Evolutionary conservation across 2,113 vertebrate species (phyloP), one percentile per base, ranked within the genome.

Genomic region (Felis chaus): DNA sequence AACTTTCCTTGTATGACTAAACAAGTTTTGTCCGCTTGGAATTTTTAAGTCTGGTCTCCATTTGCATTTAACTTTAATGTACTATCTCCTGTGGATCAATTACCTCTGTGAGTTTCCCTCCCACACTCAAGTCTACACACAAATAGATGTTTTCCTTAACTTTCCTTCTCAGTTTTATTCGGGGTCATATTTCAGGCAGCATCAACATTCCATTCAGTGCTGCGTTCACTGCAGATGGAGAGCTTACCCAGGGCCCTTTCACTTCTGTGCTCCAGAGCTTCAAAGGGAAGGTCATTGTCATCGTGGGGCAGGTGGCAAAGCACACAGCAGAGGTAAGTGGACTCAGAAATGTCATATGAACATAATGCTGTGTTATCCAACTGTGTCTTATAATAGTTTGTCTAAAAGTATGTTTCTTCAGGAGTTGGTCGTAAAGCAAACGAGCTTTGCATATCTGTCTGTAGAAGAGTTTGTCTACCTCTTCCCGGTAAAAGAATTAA

Each of bases 141-240:
- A 94, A 76, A 89, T 50, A 33, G 65, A 39, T 86, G 69, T 96
- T 92, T 93, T 97, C 99, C 99, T 99, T 99, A 99, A 99, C 61
- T 27, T 71, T 48, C 25, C 48, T 36, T 66, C 95, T 91, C 98
- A 99, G 99, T 98, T 99, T 99, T 97, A 98, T 99, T 97, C 99
- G 99, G 82, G 99, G 99, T 82, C 99, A 99, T 94, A 99, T 99
- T 96, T 99, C 99, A 29, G 99, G 99, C 88, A 99, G 99, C 98
- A 99, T 99, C 98, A 99, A 99, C 94, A 98, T 99, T 97, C 99
- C 99, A 0, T 99, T 99, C 98, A 98, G 98, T 50, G 97, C 99
- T 0, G 99, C 99, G 1, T 99, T 99, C 95, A 98, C 99, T 7
- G 76, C 98, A 0, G 99, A 99, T 36, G 99, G 99, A 11, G 99